Evolutionary conservation across 2,113 vertebrate species (phyloP), one percentile per base, ranked within the genome.

Genomic region (Dipodomys merriami): DNA sequence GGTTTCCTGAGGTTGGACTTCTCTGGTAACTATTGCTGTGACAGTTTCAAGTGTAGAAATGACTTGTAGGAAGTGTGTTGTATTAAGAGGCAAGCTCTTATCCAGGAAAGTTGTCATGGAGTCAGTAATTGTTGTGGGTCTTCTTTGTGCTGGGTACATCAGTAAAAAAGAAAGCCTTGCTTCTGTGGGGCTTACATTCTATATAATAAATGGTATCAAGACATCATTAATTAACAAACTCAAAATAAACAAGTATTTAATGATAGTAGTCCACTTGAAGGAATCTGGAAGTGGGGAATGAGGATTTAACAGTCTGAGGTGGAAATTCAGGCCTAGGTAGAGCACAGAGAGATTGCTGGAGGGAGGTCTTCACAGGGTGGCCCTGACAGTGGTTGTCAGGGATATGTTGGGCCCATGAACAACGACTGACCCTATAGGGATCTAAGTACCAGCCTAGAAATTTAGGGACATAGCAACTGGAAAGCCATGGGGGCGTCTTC

Each of bases 371-470:
- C 2, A 0, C 4, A 10, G 69, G 67, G 7, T 2, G 11, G 60
- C 1, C 33, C 46, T 7, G 2, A 25, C 33, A 49, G 3, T 19
- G 11, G 1, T n/a, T 7, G 3, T 0, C 7, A 7, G 35, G 73
- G 7, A 2, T 9, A 6, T 2, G 9, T 5, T 7, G 16, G 29
- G 33, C 39, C 46, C 30, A 33, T 15, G 6, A 0, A 0, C 25
- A 2, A 10, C 0, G 3, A 44, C 68, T 39, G 81, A 67, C n/a
- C 77, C 71, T 60, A 35, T 30, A 33, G 39, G 2, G 49, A 15
- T 29, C n/a, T n/a, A 12, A 35, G 44, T 29, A 4, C 72, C 13
- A 12, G 65, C 4, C 15, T 20, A 5, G 84, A 44, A 72, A 5
- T 39, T 65, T 15, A 46, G 13, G 65, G 71, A 73, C 62, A 22